Conservation (phyloP, 2,797 vertebrate species). For the Staurois parvus region DNA sequence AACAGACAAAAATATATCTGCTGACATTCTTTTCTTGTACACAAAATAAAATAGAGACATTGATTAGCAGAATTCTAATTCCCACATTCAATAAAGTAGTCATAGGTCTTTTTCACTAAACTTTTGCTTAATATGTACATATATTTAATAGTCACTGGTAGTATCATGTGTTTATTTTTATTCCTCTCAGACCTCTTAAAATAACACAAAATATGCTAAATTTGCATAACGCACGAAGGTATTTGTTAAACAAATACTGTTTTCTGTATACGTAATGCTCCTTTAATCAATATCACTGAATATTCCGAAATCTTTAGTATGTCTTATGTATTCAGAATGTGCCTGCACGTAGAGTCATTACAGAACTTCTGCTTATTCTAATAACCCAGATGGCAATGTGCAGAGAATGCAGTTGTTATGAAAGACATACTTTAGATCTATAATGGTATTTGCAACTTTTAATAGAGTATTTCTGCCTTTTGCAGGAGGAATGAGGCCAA, state of each 20-base stretch:
- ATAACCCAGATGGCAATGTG: conserved; percentile 11
- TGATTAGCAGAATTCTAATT: not conserved
- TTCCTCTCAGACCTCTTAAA: not conserved
- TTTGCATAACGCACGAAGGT: not conserved
- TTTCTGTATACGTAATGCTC: not conserved
- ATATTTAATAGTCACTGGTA: not conserved
- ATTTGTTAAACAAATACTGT: not conserved
- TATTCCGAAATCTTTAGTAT: conserved; percentile 2
- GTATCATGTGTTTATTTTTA: not conserved
- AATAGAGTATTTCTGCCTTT: not conserved
- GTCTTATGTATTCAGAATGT: conserved; percentile 22
- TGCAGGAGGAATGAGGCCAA: conserved; percentile 91
- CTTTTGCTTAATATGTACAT: not conserved
- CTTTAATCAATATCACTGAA: conserved; percentile 10
- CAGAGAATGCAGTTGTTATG: not conserved
- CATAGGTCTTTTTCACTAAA: not conserved
- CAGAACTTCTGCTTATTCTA: not conserved
- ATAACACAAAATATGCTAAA: not conserved
- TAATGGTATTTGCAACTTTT: not conserved
- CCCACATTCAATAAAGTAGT: not conserved
- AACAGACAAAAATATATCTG: not conserved
- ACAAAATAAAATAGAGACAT: not conserved
- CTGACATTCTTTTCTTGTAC: not conserved
- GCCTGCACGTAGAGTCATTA: not conserved
- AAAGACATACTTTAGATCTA: conserved; percentile 1